Evolutionary conservation across 2,888 invertebrate species (phyloP).

Genomic region (Netelia melanura): DNA sequence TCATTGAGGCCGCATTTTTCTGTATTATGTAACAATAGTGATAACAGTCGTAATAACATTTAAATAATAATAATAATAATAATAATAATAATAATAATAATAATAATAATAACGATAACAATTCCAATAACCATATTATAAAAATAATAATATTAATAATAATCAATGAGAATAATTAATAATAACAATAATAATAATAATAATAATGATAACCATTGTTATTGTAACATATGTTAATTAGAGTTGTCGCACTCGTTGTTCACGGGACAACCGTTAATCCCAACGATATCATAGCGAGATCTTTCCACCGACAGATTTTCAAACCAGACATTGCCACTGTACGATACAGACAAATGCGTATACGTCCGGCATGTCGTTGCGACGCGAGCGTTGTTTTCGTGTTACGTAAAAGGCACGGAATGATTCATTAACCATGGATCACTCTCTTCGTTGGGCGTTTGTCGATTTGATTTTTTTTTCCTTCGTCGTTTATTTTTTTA

Average conservation of each 20-base stretch:
- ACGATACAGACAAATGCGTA: slow-evolving; percentile 1
- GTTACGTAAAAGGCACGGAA: slow-evolving; percentile 47
- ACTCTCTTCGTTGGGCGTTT: neutral
- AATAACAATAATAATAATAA: neutral
- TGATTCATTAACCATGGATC: slow-evolving; percentile 49
- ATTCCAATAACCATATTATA: too few species aligned
- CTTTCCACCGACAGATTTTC: slow-evolving; percentile 1
- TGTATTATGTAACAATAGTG: too few species aligned
- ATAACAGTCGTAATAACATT: too few species aligned
- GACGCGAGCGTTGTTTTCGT: slow-evolving; percentile 46
- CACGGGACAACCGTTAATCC: slow-evolving; percentile 42
- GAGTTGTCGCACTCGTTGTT: slow-evolving; percentile 6
- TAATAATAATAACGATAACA: too few species aligned
- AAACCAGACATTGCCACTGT: slow-evolving; percentile 23
- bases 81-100: neutral
- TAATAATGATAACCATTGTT: neutral
- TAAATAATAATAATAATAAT: too few species aligned
- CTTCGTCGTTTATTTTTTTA: too few species aligned
- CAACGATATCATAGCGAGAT: slow-evolving; percentile 23
- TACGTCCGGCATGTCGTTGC: slow-evolving; percentile 11
- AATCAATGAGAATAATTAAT: neutral
- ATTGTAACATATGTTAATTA: slow-evolving; percentile 1
- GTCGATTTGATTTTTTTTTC: slow-evolving; percentile 5
- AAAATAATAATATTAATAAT: neutral
- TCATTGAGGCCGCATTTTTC: too few species aligned